Conservation (phyloP, 2,888 invertebrate genomes). For the Dicranocentrus wangi region DNA sequence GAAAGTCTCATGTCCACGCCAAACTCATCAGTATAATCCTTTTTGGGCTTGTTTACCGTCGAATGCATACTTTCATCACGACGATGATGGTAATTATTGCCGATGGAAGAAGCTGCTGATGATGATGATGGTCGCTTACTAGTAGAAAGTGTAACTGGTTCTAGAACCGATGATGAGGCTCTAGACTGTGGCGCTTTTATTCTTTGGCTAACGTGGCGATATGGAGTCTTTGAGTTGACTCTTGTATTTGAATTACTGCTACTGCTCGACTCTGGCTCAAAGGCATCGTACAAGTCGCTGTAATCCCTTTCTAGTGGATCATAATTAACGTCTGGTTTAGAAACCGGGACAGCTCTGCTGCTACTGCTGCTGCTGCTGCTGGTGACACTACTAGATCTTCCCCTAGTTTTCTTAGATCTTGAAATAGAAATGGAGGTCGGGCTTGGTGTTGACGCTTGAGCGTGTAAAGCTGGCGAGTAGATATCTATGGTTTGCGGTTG, state of each 20-base stretch:
- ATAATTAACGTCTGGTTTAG: conserved; percentile 33
- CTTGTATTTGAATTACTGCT: conserved; percentile 41
- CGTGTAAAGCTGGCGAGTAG: conserved; percentile 19
- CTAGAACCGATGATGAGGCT: background rate
- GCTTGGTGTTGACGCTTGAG: conserved; percentile 44
- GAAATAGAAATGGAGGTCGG: conserved; percentile 56
- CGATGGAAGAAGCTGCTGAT: background rate
- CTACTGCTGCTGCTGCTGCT: conserved; percentile 24
- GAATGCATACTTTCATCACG: conserved; percentile 28
- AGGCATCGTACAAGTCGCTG: conserved; percentile 30
- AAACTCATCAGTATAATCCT: conserved; percentile 24
- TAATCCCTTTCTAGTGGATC: conserved; percentile 34
- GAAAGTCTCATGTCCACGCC: conserved; percentile 42
- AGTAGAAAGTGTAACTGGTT: background rate
- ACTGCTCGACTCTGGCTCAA: conserved; percentile 54
- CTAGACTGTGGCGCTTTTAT: conserved; percentile 20
- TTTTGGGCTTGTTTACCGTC: conserved; percentile 28
- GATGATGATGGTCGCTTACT: conserved; percentile 17
- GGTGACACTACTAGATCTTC: conserved; percentile 16
- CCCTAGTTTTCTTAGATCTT: conserved; percentile 55
- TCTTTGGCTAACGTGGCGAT: conserved; percentile 2
- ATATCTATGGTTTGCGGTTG: conserved; percentile 36
- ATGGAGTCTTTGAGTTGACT: background rate
- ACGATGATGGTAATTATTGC: conserved; percentile 13
- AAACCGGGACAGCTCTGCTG: conserved; percentile 38